A percentile compares a stretch with the other conserved stretches of the same genome.
These are phyloP conservation scores for Oreocharis arfaki DNA, from an alignment of 2,113 vertebrate species.

Conservation along the genomic window DNA sequence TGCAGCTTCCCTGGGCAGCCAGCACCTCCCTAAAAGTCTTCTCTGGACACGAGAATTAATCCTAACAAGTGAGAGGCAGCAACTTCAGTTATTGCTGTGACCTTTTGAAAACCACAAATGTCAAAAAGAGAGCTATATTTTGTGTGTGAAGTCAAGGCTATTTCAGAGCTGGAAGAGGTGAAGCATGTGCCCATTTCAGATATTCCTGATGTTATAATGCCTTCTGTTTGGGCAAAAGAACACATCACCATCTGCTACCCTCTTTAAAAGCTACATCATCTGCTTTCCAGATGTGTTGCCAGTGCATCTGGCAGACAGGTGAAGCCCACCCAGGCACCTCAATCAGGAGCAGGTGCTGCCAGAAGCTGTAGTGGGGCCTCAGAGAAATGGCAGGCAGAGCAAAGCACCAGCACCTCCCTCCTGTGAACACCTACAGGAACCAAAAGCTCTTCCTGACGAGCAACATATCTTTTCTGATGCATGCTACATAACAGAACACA, in stretches of 20 bases:
- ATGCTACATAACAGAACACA: not conserved
- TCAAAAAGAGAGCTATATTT: not conserved
- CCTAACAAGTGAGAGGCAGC: not conserved
- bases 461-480: not conserved
- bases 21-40: no score
- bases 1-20: rapidly evolving
- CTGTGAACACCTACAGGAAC: not conserved
- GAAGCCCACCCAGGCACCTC: not conserved
- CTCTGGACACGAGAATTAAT: not conserved
- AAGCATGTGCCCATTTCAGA: not conserved
- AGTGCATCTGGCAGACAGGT: not conserved
- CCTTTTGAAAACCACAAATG: not conserved
- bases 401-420: not conserved
- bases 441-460: not conserved
- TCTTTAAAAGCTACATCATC: not conserved
- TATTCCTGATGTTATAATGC: not conserved
- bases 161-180: not conserved
- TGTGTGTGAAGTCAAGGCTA: not conserved
- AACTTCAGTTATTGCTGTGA: not conserved
- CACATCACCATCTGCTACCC: not conserved
- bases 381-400: not conserved
- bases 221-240: not conserved
- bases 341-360: not conserved
- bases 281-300: not conserved
- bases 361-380: not conserved